phyloP scores from a whole-genome alignment of 1,140 invertebrate genomes.

The Lucilia sericata region DNA sequence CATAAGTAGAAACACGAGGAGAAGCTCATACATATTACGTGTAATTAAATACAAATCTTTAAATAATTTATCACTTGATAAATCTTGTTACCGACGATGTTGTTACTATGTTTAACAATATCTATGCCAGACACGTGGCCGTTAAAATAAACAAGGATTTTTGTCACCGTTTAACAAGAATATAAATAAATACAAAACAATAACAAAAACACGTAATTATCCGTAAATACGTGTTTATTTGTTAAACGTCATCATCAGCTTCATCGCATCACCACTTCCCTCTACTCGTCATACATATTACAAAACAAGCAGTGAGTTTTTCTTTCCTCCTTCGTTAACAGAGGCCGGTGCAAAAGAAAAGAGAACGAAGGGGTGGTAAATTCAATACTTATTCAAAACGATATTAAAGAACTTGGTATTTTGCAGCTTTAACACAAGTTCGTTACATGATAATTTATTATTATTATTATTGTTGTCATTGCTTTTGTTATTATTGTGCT shows the following conservation, averaged over 20 bases:
- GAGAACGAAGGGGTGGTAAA: not conserved
- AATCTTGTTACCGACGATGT: not conserved
- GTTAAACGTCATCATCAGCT: not conserved
- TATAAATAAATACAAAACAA: not conserved
- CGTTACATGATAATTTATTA: not conserved
- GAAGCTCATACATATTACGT: not conserved
- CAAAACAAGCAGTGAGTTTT: not conserved
- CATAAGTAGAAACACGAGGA: not conserved
- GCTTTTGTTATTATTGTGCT: constrained; percentile 3
- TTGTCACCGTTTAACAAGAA: constrained; percentile 20
- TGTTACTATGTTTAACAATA: not conserved
- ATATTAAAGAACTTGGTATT: not conserved
- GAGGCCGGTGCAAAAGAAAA: not conserved
- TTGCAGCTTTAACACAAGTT: constrained; percentile 18
- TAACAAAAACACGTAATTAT: constrained; percentile 21
- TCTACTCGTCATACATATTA: not conserved
- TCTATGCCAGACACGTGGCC: not conserved
- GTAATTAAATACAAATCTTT: constrained; percentile 19
- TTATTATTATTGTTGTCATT: not conserved
- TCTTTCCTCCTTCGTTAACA: not conserved
- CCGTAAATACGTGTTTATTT: constrained; percentile 26
- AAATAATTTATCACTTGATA: constrained; percentile 8
- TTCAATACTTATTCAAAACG: not conserved
- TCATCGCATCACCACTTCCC: not conserved
- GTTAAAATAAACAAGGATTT: constrained; percentile 26